These are phyloP conservation scores for Piezodorus guildinii DNA, from an alignment of 1,140 invertebrate species.

Conservation along the genomic window DNA sequence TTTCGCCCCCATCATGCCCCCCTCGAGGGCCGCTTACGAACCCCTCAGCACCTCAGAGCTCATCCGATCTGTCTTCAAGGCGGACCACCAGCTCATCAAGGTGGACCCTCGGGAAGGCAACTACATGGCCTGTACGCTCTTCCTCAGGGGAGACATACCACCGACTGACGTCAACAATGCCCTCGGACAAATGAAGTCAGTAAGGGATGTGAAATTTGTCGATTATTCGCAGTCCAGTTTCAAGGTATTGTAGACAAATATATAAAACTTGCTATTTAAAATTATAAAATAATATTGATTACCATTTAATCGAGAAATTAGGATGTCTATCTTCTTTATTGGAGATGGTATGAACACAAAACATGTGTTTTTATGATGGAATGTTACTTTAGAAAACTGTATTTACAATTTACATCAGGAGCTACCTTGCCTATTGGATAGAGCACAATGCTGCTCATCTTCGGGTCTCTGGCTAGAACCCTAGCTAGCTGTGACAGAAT, in stretches of 20 bases:
- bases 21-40: conserved; percentile 71
- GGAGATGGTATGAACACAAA: no score
- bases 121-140: conserved; percentile 46
- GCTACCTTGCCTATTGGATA: no score
- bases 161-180: conserved; percentile 72
- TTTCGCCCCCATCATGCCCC: conserved; percentile 70
- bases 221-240: conserved; percentile 61
- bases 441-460: no score
- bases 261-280: no score
- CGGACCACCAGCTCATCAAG: conserved; percentile 46
- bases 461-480: no score
- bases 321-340: no score
- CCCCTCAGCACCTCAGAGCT: conserved; percentile 49
- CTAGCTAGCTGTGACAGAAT: no score
- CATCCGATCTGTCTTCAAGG: conserved; percentile 35
- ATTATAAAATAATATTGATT: no score
- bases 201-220: conserved; percentile 71
- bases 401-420: no score
- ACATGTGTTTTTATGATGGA: no score
- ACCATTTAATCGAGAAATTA: no score
- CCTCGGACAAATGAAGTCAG: conserved; percentile 75
- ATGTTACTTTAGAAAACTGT: no score
- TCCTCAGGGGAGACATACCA: conserved; percentile 53
- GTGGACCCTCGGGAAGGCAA: conserved; percentile 50
- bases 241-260: conserved; percentile 61